These are phyloP conservation scores for Loris lydekkerianus DNA, from an alignment of 2,797 vertebrate genomes.

Conservation along the genomic window DNA sequence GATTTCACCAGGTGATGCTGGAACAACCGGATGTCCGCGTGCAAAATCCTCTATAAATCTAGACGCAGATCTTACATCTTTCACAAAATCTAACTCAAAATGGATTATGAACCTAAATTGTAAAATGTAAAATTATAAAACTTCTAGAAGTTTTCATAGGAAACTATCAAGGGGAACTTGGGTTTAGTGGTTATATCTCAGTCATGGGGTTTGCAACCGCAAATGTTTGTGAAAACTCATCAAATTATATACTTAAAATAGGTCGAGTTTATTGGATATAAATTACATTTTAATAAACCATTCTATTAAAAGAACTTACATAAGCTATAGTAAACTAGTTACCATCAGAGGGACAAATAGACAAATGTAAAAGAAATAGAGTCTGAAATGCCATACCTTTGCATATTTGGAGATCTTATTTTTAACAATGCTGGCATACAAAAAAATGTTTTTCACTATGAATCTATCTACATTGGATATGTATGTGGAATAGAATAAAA, in stretches of 20 bases:
- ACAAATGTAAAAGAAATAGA: not conserved
- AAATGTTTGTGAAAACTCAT: not conserved
- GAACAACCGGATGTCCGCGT: not conserved
- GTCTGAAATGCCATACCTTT: not conserved
- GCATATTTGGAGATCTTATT: conserved; percentile 32
- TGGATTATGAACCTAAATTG: not conserved
- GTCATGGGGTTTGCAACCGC: not conserved
- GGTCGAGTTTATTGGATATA: not conserved
- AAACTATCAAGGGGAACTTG: not conserved
- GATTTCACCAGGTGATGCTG: not conserved
- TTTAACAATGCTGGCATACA: not conserved
- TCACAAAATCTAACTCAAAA: not conserved
- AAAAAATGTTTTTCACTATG: not conserved
- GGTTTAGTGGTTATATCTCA: not conserved
- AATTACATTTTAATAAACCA: not conserved
- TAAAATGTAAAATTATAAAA: not conserved
- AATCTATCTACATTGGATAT: not conserved
- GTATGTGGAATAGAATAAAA: not conserved
- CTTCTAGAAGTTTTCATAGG: not conserved
- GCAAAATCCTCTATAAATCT: not conserved
- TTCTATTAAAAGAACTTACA: conserved; percentile 18
- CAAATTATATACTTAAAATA: conserved; percentile 24
- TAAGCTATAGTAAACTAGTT: conserved; percentile 21
- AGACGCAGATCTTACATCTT: not conserved
- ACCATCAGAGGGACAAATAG: not conserved